Evolutionary conservation across 64 coral and sea anemone species (phyloP).

Genomic region (Dendrophyllia cribrosa): DNA sequence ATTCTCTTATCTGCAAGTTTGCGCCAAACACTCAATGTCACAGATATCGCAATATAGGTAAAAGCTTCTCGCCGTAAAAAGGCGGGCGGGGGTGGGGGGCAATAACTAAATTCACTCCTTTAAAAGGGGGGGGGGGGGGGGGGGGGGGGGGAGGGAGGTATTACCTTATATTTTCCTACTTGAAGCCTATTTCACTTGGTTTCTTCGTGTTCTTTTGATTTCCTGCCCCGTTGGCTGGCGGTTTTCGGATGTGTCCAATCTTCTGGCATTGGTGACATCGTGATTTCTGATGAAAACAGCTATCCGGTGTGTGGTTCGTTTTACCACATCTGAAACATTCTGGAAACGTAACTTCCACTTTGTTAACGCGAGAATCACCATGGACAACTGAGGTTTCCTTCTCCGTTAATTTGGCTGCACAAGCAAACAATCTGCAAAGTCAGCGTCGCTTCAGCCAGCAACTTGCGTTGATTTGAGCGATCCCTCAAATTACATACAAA

Average conservation of each 20-base stretch:
- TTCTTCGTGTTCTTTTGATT: background rate
- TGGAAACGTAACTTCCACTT: background rate
- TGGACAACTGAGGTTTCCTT: slow-evolving; percentile 9
- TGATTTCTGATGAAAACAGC: slow-evolving; percentile 1
- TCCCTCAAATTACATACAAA: slow-evolving; percentile 8
- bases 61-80: too few species aligned
- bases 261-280: background rate
- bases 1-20: too few species aligned
- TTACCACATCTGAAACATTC: slow-evolving; percentile 3
- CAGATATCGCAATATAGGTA: too few species aligned
- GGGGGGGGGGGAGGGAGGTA: too few species aligned
- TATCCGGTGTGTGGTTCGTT: background rate
- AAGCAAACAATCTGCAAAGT: background rate
- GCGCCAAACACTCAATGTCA: too few species aligned
- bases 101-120: too few species aligned
- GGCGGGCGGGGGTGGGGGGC: too few species aligned
- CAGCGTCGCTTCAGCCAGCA: background rate
- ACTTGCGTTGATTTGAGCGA: background rate
- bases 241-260: background rate
- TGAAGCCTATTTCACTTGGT: background rate
- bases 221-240: background rate
- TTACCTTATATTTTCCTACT: too few species aligned
- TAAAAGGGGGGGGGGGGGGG: too few species aligned
- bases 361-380: background rate
- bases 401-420: background rate